Percentiles rank a stretch among this genome's conserved stretches.
phyloP scores from a whole-genome alignment of 1,140 invertebrate genomes.

The Drosophila azteca region DNA sequence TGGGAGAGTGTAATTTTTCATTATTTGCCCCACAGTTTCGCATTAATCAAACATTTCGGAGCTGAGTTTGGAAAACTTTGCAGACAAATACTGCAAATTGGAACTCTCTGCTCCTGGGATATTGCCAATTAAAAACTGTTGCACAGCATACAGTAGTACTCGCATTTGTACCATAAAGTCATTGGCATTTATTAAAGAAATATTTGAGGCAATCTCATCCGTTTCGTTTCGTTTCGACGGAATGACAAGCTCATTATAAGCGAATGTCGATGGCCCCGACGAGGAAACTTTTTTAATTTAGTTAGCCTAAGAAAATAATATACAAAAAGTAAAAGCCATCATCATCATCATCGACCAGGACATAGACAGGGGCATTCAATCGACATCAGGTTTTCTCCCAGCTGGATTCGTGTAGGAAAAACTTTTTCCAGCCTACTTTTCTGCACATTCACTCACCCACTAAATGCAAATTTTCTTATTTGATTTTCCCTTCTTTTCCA shows the following conservation, averaged over 20 bases:
- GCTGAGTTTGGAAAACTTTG: conserved; percentile 18
- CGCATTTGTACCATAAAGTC: conserved; percentile 1
- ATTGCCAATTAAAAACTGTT: conserved; percentile 44
- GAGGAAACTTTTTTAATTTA: conserved; percentile 74
- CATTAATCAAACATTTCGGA: conserved; percentile 68
- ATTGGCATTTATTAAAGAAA: neutral
- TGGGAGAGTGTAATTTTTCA: conserved; percentile 67
- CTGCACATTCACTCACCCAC: conserved; percentile 49
- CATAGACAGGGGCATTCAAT: neutral
- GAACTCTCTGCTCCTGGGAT: neutral
- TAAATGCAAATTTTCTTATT: conserved; percentile 79
- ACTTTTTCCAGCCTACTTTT: conserved; percentile 68
- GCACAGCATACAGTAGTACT: neutral
- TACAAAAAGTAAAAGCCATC: conserved; percentile 32
- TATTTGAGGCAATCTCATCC: neutral
- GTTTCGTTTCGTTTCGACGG: conserved; percentile 5
- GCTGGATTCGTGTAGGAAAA: conserved; percentile 63
- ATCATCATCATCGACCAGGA: conserved; percentile 12
- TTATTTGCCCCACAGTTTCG: conserved; percentile 64
- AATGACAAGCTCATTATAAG: conserved; percentile 71
- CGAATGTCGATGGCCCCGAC: conserved; percentile 26
- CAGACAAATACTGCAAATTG: conserved; percentile 8
- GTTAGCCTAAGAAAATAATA: conserved; percentile 73
- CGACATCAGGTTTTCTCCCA: conserved; percentile 35
- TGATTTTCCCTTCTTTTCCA: conserved; percentile 54